These are phyloP conservation scores for Sebastes flavidus DNA, from an alignment of 2,797 vertebrate species.

Conservation along the genomic window DNA sequence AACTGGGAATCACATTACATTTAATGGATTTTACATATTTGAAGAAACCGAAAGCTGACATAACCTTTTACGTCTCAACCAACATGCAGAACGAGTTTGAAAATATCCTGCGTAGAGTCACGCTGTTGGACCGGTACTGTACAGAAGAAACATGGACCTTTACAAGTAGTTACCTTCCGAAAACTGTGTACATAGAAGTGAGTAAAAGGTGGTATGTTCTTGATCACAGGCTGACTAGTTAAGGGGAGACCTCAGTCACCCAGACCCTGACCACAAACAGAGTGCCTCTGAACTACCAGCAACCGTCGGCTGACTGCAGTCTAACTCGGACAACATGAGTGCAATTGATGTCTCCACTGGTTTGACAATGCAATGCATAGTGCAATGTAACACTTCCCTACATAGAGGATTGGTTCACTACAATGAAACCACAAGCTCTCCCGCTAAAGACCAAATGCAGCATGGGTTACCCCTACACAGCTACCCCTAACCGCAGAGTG, in stretches of 20 bases:
- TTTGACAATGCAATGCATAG: conserved; percentile 46
- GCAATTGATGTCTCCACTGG: conserved; percentile 41
- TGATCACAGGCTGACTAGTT: too few relatives aligned
- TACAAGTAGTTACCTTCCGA: too few relatives aligned
- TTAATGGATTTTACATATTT: too few relatives aligned
- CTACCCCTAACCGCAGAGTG: conserved; percentile 44
- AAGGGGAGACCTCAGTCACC: too few relatives aligned
- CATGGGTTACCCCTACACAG: conserved; percentile 25
- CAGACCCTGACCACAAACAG: too few relatives aligned
- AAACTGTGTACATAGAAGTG: too few relatives aligned
- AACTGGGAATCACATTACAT: too few relatives aligned
- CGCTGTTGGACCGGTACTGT: too few relatives aligned
- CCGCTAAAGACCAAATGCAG: conserved; percentile 44
- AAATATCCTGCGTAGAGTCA: too few relatives aligned
- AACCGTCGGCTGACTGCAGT: conserved; percentile 27
- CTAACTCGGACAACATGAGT: conserved; percentile 41
- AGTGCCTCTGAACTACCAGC: conserved; percentile 17
- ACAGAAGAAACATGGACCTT: too few relatives aligned
- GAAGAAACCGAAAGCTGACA: too few relatives aligned
- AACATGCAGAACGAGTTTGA: rapidly evolving
- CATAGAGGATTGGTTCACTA: conserved; percentile 36
- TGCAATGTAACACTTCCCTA: conserved; percentile 38
- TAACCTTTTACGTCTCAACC: rapidly evolving
- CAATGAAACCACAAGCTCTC: conserved; percentile 56
- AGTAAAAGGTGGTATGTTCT: too few relatives aligned